Percentiles rank a stretch among this genome's conserved stretches.
phyloP scores from a whole-genome alignment of 2,888 invertebrate genomes.

The Protodeltote pygarga region DNA sequence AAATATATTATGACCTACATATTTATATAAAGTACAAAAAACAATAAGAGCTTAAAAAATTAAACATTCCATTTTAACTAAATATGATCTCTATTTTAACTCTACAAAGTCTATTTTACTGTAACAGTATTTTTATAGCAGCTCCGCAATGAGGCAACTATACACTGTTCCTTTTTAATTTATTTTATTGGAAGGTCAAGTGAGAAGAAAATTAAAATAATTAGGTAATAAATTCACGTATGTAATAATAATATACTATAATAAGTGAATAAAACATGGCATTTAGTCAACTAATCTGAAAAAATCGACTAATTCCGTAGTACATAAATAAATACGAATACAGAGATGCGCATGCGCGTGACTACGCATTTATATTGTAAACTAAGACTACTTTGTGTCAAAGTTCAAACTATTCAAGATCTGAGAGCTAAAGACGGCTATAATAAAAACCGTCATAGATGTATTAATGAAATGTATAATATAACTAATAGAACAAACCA shows the following conservation, averaged over 20 bases:
- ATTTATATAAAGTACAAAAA: constrained; percentile 38
- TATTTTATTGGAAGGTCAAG: constrained; percentile 54
- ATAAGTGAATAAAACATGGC: constrained; percentile 4
- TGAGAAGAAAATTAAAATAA: constrained; percentile 40
- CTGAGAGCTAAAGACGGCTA: constrained; percentile 31
- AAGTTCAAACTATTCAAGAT: constrained; percentile 41
- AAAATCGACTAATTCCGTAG: constrained; percentile 26
- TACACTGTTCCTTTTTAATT: constrained; percentile 47
- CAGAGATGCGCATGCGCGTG: constrained; percentile 11
- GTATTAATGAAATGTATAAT: constrained; percentile 43
- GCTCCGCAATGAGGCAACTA: constrained; percentile 45
- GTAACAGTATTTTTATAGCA: constrained; percentile 56
- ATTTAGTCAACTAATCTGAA: constrained; percentile 23
- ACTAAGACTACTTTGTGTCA: constrained; percentile 39
- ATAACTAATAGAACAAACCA: constrained; percentile 34
- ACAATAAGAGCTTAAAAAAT: constrained; percentile 40
- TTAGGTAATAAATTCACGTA: constrained; percentile 24
- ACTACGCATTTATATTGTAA: constrained; percentile 24
- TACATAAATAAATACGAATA: constrained; percentile 6
- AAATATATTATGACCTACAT: neutral
- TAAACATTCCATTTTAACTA: constrained; percentile 53
- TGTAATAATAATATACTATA: constrained; percentile 13
- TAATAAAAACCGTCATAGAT: constrained; percentile 4
- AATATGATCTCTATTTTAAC: constrained; percentile 61
- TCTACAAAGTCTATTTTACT: constrained; percentile 50